Evolutionary conservation across 2,888 invertebrate genomes (phyloP), one percentile per base, ranked within the genome.

Genomic region (Andricus curvator): DNA sequence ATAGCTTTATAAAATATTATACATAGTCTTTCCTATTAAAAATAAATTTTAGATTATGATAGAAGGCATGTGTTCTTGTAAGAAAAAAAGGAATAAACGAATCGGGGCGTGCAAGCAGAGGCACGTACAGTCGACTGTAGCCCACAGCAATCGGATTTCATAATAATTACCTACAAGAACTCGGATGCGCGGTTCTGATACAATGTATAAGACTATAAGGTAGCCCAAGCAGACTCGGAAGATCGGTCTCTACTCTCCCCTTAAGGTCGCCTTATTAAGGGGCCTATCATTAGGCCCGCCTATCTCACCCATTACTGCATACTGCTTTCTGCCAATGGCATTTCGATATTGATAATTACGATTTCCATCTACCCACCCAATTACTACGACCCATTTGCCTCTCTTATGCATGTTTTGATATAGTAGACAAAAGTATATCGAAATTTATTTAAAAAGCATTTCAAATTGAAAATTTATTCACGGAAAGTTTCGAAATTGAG

Each of bases 231-330:
- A 81, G 82, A 83, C 83, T 83, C 83, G 82, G 84, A 83, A 85
- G 85, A 85, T 88, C 86, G 86, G 84, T 87, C 84, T 85, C 86
- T 83, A 33, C 78, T 74, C 81, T 80, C 67, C 81, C 80, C 84
- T 84, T 87, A 87, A 88, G 87, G 88, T 86, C 89, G 85, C 88
- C 89, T 91, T 90, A 91, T 91, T 89, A 89, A 90, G 88, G 86
- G 86, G 88, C 87, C 89, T 90, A 90, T 91, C 90, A 90, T 91
- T 90, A 90, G 88, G 87, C 83, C 86, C 86, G 84, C 87, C 89
- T 89, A 90, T 89, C 88, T 89, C 88, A 87, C 86, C 89, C 88
- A 89, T 89, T 90, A 89, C 88, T 85, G 86, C 84, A 82, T 84
- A 84, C 85, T 81, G 80, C 83, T 83, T 82, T 84, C 83, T 87